These are phyloP conservation scores for Octopus bimaculoides DNA, from an alignment of 1,140 invertebrate species.

Conservation along the genomic window DNA sequence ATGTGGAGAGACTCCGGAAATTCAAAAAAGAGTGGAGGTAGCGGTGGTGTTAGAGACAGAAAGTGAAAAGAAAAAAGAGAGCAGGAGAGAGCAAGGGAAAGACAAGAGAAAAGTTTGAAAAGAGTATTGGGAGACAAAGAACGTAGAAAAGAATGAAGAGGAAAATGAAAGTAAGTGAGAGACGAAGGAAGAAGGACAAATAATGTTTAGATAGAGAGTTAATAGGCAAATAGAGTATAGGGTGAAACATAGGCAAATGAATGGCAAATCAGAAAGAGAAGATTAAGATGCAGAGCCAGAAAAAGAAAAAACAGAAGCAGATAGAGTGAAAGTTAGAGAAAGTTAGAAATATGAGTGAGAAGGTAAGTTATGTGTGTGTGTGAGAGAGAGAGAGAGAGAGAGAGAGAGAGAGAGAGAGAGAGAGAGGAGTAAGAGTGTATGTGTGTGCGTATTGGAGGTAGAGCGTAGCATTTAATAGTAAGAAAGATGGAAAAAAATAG, in stretches of 20 bases:
- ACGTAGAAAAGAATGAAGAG: not conserved
- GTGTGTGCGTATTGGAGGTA: too few species aligned
- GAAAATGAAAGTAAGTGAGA: not conserved
- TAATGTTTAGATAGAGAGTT: not conserved
- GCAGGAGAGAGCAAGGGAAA: not conserved
- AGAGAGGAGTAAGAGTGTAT: not conserved
- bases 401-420: not conserved
- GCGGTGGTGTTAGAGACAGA: not conserved
- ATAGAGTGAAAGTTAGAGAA: not conserved
- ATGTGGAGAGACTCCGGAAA: not conserved
- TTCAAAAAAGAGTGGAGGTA: not conserved
- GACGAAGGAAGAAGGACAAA: not conserved
- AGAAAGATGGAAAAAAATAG: not conserved
- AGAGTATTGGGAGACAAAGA: not conserved
- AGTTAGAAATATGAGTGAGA: not conserved
- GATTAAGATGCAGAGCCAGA: not conserved
- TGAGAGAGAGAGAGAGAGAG: conserved; percentile 6
- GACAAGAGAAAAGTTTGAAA: not conserved
- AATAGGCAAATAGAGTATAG: not conserved
- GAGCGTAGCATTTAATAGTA: not conserved
- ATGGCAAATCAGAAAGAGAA: not conserved
- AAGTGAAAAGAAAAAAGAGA: not conserved
- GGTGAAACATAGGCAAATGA: not conserved
- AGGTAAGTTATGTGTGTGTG: not conserved
- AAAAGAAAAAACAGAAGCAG: not conserved